Conservation (phyloP, 2,113 vertebrate species). For the Ammodytes dubius region DNA sequence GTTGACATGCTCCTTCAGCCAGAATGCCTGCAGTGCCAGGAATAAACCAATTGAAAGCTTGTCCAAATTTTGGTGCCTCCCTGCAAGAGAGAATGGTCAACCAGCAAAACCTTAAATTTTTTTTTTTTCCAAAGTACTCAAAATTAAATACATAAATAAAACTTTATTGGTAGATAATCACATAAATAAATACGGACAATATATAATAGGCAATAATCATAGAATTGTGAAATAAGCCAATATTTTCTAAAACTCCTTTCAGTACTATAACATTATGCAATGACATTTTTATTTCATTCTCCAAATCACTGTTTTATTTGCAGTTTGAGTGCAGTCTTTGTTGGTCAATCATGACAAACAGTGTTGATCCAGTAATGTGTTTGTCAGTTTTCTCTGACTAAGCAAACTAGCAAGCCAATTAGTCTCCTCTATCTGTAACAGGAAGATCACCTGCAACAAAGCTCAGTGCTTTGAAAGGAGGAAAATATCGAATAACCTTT, state of each 20-base stretch:
- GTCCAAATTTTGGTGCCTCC: background rate
- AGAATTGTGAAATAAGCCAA: background rate
- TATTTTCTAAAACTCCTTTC: background rate
- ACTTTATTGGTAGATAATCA: background rate
- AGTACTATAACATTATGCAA: background rate
- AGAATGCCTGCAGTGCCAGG: background rate
- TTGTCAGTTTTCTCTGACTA: too few species aligned
- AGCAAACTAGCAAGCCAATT: background rate
- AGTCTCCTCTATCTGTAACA: background rate
- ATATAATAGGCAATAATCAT: too few species aligned
- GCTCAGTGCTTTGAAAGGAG: background rate
- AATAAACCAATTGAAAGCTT: slow-evolving; percentile 9
- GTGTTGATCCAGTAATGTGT: too few species aligned
- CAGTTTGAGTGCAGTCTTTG: too few species aligned
- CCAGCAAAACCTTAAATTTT: background rate
- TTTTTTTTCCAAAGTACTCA: background rate
- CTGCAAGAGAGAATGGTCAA: background rate
- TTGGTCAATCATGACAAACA: too few species aligned
- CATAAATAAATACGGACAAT: background rate
- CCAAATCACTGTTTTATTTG: background rate
- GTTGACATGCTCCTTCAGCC: background rate
- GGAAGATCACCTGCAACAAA: background rate
- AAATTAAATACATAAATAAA: background rate
- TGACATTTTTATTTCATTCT: background rate
- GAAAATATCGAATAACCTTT: too few species aligned